phyloP scores from a whole-genome alignment of 2,797 vertebrate species.

The Podarcis lilfordi region DNA sequence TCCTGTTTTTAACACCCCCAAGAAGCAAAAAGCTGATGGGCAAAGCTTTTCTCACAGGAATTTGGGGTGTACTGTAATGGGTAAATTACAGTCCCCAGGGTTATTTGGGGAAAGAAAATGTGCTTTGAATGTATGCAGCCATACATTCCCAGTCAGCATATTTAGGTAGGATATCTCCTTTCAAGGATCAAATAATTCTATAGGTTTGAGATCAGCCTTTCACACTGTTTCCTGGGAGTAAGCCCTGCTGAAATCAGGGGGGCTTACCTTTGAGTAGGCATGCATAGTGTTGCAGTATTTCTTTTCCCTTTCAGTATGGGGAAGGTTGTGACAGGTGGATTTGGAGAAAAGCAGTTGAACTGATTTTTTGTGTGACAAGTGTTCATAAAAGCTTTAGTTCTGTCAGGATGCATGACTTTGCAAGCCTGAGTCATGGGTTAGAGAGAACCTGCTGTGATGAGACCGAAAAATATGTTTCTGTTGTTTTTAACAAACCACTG shows the following conservation, averaged over 20 bases:
- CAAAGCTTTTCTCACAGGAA: too few species aligned
- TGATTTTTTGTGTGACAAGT: not conserved
- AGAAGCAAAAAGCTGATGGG: too few species aligned
- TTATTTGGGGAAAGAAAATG: too few species aligned
- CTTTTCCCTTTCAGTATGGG: not conserved
- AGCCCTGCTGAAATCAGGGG: not conserved
- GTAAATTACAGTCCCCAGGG: too few species aligned
- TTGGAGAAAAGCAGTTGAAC: not conserved
- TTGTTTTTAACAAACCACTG: not conserved
- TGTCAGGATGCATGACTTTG: not conserved
- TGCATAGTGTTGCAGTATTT: not conserved
- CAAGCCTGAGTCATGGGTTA: not conserved
- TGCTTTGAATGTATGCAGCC: too few species aligned
- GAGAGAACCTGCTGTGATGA: not conserved
- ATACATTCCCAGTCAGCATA: not conserved
- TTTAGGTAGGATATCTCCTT: not conserved
- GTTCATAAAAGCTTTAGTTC: not conserved
- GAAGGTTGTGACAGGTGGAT: not conserved
- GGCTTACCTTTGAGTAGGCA: not conserved
- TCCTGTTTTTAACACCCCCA: constrained; percentile 37
- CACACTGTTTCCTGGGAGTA: not conserved
- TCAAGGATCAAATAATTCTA: not conserved
- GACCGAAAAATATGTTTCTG: not conserved
- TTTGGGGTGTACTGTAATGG: too few species aligned
- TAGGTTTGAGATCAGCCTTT: not conserved